Evolutionary conservation across 1,140 invertebrate species (phyloP).

Genomic region (Piezodorus guildinii): DNA sequence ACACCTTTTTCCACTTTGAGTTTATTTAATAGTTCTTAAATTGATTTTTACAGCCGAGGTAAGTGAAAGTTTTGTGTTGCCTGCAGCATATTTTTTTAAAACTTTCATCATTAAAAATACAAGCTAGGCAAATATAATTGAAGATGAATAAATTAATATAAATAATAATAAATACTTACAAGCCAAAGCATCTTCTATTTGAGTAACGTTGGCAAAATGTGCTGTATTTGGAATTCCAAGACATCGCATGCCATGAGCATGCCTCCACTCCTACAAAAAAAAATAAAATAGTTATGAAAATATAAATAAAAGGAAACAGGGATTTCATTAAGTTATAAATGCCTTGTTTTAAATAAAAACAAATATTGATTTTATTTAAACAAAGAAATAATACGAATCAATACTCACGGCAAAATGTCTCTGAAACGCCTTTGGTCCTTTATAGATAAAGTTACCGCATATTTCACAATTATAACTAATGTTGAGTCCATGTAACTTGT

Average conservation of each 20-base stretch:
- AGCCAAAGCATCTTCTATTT: conserved; percentile 94
- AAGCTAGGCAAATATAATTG: too few species aligned
- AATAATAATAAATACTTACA: conserved; percentile 43
- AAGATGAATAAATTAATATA: too few species aligned
- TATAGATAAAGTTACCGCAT: conserved; percentile 98
- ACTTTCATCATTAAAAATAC: too few species aligned
- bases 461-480: conserved; percentile 99
- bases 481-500: conserved; percentile 97
- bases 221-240: conserved; percentile 98
- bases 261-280: conserved; percentile 77
- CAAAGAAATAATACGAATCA: conserved; percentile 13
- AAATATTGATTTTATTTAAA: conserved; percentile 7
- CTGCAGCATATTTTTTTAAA: too few species aligned
- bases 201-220: conserved; percentile 98
- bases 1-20: too few species aligned
- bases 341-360: not conserved
- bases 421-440: conserved; percentile 99
- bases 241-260: conserved; percentile 98
- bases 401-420: conserved; percentile 81
- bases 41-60: too few species aligned
- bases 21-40: too few species aligned
- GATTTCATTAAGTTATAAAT: not conserved
- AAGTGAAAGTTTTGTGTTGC: too few species aligned
- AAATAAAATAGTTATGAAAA: conserved; percentile 5
- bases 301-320: not conserved